Base-by-base conservation (phyloP, 2,113 vertebrate species). In the Rhinoderma darwinii region DNA sequence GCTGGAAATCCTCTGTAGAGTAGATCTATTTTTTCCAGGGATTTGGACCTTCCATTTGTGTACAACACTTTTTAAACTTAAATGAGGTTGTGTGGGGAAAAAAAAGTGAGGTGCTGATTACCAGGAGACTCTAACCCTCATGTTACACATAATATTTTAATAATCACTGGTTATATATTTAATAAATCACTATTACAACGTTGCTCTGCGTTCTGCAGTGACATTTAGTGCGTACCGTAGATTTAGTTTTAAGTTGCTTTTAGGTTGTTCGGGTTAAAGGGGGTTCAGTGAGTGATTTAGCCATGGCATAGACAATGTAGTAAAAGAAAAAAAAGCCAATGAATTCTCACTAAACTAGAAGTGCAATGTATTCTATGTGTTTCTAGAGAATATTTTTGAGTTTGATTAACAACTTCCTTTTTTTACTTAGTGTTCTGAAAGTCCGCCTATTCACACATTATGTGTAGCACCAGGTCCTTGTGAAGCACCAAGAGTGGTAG, bases 391-490 rank as follows among this genome's bases (percentile, higher is more conserved):
- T 43, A 25, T 11, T 7, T 41, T 18, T 22, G 12, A 59, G 9
- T 73, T 9, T 39, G 9, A 12, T 72, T 22, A 70, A 51, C 9
- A 50, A 83, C 75, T 9, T 61, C 47, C 51, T 63, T 25, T 47
- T 32, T 1, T 43, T 47, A 1, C 25, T 12, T 90, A 96, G 98
- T 98, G 96, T 91, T 97, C 97, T 10, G 96, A 96, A 63, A 97
- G 96, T 88, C 95, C 98, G 89, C 95, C 95, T 22, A 95, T 97
- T 81, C 96, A 95, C 51, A 99, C 97, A 41, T 93, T 96, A 86
- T 97, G 96, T 80, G 93, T 98, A 63, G 97, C 96, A 10, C 98
- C 98, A 9, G 96, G 96, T 12, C 95, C 89, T 68, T 99, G 98
- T 91, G 96, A 94, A 84, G 94, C 96, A 0, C 97, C 97, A 0